Base-by-base conservation (phyloP, 2,113 vertebrate species). In the Nematolebias whitei region DNA sequence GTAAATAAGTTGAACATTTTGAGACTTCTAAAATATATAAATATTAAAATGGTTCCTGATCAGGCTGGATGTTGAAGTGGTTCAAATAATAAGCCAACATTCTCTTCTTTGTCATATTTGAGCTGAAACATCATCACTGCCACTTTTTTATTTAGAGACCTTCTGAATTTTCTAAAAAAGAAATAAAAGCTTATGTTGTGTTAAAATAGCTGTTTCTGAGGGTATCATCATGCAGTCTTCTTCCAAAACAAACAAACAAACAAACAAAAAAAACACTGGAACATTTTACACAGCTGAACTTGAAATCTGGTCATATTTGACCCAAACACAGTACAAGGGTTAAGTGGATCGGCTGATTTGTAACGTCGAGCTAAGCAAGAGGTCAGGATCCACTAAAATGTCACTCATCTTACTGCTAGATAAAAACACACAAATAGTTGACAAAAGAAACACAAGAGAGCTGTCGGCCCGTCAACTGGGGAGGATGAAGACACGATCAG, bases 331-430 rank as follows among this genome's bases (percentile, higher is more conserved):
- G 13, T 14, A 47, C 68, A 83, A 74, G 78, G 76, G 77, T 84
- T 86, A 74, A 83, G 49, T 78, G 78, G 80, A 62, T 84, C 73
- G 71, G 84, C 69, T 81, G 68, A 59, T 45, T 50, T 76, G 79
- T 79, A 43, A 71, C 63, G 57, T 81, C 60, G 35, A 68, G 41
- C 41, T 32, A 61, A 80, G 49, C 50, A 20, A 84, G 66, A 76
- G 54, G 70, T 55, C 57, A 74, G 39, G 60, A 60, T 87, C 61
- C 78, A 74, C 18, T 32, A 78, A 49, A 61, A 72, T 5, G 47
- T 77, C 60, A 57, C 55, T 71, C 63, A 63, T 81, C 67, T 71
- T 23, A 35, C 53, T 62, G 49, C 53, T n/a, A 51, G 38, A 77
- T 38, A 48, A 52, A 53, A 19, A 41, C 54, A 55, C 53, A 35